Conservation (phyloP, 2,888 invertebrate genomes). For the Drosophila fulvimacula region DNA sequence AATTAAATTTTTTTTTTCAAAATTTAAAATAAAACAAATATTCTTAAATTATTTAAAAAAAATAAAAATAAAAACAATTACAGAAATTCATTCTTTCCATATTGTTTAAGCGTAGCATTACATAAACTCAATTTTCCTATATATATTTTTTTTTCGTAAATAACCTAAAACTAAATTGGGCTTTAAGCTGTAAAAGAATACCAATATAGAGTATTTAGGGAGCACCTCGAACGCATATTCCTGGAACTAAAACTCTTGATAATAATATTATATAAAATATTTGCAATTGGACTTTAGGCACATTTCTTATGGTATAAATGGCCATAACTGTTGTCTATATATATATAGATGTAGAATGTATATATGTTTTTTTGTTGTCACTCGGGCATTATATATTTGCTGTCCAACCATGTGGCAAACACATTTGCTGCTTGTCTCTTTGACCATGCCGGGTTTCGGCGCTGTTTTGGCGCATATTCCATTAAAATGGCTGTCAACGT, state of each 20-base stretch:
- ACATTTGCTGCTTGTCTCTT: slow-evolving; percentile 46
- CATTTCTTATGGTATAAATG: slow-evolving; percentile 1
- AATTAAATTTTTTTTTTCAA: no score
- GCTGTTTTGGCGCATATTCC: slow-evolving; percentile 68
- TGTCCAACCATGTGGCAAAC: slow-evolving; percentile 40
- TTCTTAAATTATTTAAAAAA: no score
- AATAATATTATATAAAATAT: slow-evolving; percentile 1
- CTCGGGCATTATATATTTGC: slow-evolving; percentile 26
- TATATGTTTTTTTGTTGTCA: slow-evolving; percentile 3
- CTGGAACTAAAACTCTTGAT: neutral
- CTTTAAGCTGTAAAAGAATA: no score
- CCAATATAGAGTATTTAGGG: no score
- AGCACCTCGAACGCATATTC: no score
- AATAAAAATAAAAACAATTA: no score
- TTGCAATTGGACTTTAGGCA: slow-evolving; percentile 2
- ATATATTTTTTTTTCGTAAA: no score
- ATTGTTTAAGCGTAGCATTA: no score
- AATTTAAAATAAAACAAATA: no score
- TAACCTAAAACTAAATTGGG: no score
- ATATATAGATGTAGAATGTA: neutral
- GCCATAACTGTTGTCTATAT: neutral
- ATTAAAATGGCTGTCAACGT: slow-evolving; percentile 77
- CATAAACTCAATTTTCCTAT: no score
- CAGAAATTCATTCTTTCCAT: no score
- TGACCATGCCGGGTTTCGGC: slow-evolving; percentile 52